Conservation (phyloP, 2,888 invertebrate genomes). For the Pachycephus smyrnensis region DNA sequence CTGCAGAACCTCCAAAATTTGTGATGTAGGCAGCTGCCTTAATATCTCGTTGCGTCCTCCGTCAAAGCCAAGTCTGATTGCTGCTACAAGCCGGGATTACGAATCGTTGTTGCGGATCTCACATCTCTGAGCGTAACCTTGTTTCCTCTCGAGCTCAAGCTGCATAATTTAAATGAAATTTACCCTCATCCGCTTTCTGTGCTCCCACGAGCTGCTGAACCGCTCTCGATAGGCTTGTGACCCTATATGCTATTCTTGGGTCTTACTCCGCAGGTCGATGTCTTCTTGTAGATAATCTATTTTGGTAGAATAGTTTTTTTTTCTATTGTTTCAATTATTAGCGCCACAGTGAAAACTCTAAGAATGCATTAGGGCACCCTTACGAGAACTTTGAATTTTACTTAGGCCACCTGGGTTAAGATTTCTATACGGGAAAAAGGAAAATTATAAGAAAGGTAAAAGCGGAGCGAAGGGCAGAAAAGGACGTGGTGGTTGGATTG, state of each 20-base stretch:
- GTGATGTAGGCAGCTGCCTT: neutral
- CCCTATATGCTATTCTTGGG: neutral
- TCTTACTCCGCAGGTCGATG: neutral
- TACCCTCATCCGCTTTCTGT: neutral
- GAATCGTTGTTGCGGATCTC: slow-evolving; percentile 17
- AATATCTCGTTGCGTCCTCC: slow-evolving; percentile 33
- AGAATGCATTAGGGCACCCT: neutral
- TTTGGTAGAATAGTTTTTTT: neutral
- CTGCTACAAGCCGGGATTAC: slow-evolving; percentile 49
- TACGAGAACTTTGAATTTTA: neutral
- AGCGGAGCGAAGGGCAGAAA: neutral
- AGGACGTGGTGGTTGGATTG: neutral
- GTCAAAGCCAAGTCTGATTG: slow-evolving; percentile 45
- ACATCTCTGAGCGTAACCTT: neutral
- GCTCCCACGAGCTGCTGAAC: neutral
- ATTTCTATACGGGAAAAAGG: neutral
- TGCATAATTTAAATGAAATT: neutral
- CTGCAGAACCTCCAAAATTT: neutral
- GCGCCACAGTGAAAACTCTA: neutral
- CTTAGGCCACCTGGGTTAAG: neutral
- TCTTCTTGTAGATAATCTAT: neutral
- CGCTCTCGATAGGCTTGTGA: neutral
- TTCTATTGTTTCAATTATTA: neutral
- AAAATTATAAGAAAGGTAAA: neutral
- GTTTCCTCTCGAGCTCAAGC: neutral